phyloP scores from a whole-genome alignment of 2,113 vertebrate genomes.

The Calidris pugnax region DNA sequence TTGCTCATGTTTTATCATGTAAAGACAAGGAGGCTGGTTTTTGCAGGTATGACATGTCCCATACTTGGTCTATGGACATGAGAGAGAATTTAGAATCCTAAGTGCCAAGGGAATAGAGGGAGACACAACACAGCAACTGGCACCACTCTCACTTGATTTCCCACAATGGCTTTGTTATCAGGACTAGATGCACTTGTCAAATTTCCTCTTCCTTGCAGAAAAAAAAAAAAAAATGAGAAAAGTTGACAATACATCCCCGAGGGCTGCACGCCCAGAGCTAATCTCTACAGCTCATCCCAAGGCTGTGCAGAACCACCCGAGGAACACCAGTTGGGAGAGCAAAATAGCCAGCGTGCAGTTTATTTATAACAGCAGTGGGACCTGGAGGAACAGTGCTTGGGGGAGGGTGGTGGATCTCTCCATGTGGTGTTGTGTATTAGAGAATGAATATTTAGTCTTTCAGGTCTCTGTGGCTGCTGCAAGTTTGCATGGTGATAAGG shows the following conservation, averaged over 20 bases:
- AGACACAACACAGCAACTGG: neutral
- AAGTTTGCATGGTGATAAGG: neutral
- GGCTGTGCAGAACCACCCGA: neutral
- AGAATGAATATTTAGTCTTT: neutral
- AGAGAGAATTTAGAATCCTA: neutral
- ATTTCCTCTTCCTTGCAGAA: neutral
- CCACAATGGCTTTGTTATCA: conserved; percentile 1
- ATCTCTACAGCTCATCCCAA: conserved; percentile 22
- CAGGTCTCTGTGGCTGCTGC: neutral
- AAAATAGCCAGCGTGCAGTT: neutral
- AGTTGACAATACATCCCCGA: conserved; percentile 2
- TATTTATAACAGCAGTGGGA: neutral
- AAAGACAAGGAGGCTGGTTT: neutral
- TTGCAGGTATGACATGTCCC: neutral
- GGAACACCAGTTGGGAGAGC: neutral
- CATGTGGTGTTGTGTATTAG: neutral
- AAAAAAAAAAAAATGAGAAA: neutral
- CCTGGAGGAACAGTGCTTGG: neutral
- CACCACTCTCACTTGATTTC: neutral
- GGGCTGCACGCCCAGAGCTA: neutral
- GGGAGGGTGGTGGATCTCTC: neutral
- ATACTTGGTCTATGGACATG: neutral
- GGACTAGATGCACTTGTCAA: conserved; percentile 6
- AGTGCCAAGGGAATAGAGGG: neutral
- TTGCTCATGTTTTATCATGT: neutral